Percentiles rank a stretch among this genome's conserved stretches.
Conservation (phyloP, 2,797 vertebrate genomes). For the Mareca strepera region DNA sequence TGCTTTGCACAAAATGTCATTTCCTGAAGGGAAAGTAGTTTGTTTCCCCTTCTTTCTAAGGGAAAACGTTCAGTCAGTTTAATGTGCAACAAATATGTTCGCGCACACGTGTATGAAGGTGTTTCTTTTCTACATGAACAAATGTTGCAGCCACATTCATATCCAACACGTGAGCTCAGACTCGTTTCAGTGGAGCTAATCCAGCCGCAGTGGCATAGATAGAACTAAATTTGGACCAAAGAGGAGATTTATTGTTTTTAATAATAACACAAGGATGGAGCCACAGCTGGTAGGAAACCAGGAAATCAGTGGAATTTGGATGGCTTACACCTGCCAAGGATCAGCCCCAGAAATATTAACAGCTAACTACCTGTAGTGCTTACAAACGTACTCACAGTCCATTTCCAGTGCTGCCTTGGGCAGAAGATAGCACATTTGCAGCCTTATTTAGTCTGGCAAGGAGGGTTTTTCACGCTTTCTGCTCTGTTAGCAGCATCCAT, state of each 20-base stretch:
- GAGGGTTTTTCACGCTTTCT: conserved; percentile 33
- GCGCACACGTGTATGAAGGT: neutral
- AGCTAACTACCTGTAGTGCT: conserved; percentile 44
- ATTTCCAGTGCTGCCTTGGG: neutral
- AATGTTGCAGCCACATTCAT: neutral
- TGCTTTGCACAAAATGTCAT: neutral
- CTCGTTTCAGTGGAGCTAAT: neutral
- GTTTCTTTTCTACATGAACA: neutral
- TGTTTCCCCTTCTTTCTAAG: neutral
- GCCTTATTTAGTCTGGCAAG: neutral
- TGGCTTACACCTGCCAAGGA: neutral
- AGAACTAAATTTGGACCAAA: conserved; percentile 27
- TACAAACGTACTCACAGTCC: conserved; percentile 40
- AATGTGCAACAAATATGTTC: neutral
- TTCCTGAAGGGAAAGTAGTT: neutral
- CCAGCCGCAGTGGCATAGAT: neutral
- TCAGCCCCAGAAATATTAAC: conserved; percentile 21
- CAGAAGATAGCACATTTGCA: neutral
- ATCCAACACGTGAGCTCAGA: neutral
- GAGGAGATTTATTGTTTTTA: conserved; percentile 18
- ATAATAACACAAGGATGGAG: neutral
- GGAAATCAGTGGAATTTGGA: conserved; percentile 20
- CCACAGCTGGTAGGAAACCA: neutral
- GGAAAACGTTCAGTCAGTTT: neutral
- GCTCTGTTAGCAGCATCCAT: conserved; percentile 1